Evolutionary conservation across 1,140 invertebrate genomes (phyloP).

Genomic region (Glomeris maerens): DNA sequence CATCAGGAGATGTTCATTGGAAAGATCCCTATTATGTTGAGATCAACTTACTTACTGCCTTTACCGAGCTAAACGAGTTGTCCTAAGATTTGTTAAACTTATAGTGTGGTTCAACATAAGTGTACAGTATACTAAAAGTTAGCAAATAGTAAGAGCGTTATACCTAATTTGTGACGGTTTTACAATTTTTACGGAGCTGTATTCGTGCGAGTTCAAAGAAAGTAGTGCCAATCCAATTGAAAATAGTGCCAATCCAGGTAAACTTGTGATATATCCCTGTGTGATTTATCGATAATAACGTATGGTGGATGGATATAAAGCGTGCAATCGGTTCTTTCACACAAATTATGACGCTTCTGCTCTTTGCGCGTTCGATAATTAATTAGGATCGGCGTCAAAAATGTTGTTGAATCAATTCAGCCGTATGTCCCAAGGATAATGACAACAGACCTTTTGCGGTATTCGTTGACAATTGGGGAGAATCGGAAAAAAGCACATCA

Average conservation of each 20-base stretch:
- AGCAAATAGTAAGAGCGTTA: too few species aligned
- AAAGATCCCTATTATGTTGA: constrained; percentile 97
- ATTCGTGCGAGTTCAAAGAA: constrained; percentile 46
- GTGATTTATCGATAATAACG: too few species aligned
- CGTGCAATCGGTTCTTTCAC: too few species aligned
- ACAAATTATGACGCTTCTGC: too few species aligned
- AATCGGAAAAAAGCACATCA: constrained; percentile 99
- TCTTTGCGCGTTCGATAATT: too few species aligned
- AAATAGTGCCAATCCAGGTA: too few species aligned
- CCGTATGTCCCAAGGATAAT: constrained; percentile 98
- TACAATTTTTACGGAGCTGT: constrained; percentile 94
- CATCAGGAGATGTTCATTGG: constrained; percentile 98
- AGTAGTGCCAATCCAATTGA: neutral
- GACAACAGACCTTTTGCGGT: constrained; percentile 94
- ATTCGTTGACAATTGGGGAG: constrained; percentile 97
- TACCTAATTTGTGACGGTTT: constrained; percentile 91
- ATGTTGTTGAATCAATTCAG: constrained; percentile 85
- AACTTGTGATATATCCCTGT: neutral
- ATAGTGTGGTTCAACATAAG: too few species aligned
- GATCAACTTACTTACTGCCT: constrained; percentile 90
- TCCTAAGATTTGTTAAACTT: too few species aligned
- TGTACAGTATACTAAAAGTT: too few species aligned
- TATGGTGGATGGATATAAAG: too few species aligned
- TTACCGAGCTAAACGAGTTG: constrained; percentile 97
- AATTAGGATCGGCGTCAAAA: too few species aligned